phyloP scores from a whole-genome alignment of 2,797 vertebrate genomes.

The Sorex maritimensis region DNA sequence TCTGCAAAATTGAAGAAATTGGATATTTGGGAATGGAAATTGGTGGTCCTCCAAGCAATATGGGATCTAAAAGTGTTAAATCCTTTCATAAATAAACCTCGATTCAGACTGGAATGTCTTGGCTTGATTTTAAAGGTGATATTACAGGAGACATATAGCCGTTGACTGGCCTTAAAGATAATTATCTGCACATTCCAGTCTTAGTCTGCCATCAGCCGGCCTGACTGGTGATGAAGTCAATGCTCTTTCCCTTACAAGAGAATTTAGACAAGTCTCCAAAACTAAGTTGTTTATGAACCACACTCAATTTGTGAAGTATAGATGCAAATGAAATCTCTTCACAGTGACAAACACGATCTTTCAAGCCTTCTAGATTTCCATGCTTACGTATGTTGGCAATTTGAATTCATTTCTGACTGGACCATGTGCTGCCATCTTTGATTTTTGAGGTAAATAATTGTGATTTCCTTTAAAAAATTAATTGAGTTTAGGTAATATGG shows the following conservation, averaged over 20 bases:
- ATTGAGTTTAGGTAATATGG: background rate
- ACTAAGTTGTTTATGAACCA: conserved; percentile 73
- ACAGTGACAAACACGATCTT: conserved; percentile 16
- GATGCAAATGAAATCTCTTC: conserved; percentile 73
- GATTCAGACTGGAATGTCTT: conserved; percentile 93
- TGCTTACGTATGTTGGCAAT: conserved; percentile 9
- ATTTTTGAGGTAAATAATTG: conserved; percentile 47
- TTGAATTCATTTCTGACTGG: conserved; percentile 54
- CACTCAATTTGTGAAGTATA: conserved; percentile 66
- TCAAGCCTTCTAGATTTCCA: conserved; percentile 38
- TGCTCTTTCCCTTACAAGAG: conserved; percentile 85
- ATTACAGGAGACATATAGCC: conserved; percentile 88
- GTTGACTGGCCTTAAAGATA: conserved; percentile 90
- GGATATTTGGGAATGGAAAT: conserved; percentile 92
- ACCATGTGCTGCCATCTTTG: background rate
- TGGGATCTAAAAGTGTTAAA: conserved; percentile 92
- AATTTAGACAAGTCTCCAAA: conserved; percentile 83
- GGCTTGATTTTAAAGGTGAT: conserved; percentile 92
- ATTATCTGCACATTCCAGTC: conserved; percentile 92
- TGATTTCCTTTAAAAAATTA: conserved; percentile 7
- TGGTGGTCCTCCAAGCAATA: conserved; percentile 91
- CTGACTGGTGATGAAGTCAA: conserved; percentile 85
- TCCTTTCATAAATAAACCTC: conserved; percentile 93
- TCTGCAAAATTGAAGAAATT: conserved; percentile 90
- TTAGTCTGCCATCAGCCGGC: conserved; percentile 87